Percentiles rank a stretch among this genome's conserved stretches.
Evolutionary conservation across 1,140 invertebrate species (phyloP).

Genomic region (Bombus ignitus): DNA sequence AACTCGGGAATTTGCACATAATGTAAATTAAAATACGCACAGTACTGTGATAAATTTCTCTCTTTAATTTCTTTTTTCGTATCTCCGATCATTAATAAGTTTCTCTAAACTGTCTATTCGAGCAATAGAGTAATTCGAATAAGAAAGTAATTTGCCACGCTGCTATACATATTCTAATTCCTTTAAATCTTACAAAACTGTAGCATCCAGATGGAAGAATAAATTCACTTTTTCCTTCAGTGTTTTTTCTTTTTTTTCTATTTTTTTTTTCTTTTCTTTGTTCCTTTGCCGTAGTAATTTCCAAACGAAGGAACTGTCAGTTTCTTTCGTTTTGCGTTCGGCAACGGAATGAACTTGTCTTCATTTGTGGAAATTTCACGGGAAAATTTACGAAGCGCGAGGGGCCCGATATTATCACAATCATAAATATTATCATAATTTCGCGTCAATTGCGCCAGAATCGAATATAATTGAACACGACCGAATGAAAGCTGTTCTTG

Average conservation of each 20-base stretch:
- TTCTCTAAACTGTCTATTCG: no score
- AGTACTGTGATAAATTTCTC: no score
- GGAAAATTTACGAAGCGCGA: background rate
- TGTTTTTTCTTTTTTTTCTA: background rate
- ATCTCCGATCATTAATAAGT: no score
- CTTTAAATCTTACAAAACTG: no score
- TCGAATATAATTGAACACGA: background rate
- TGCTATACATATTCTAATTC: no score
- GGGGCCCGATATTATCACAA: background rate
- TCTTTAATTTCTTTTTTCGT: no score
- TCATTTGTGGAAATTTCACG: background rate
- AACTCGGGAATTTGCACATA: background rate
- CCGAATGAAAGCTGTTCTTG: background rate
- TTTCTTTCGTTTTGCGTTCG: background rate
- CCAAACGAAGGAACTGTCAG: background rate
- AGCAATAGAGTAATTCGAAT: no score
- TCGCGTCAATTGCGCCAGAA: background rate
- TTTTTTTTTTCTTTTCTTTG: background rate
- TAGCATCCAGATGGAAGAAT: background rate
- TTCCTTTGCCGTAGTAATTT: background rate
- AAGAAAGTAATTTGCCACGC: no score
- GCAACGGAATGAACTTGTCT: background rate
- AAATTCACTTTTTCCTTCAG: background rate
- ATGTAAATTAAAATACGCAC: no score
- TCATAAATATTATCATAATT: constrained; percentile 10